Base-by-base conservation (phyloP, 2,888 invertebrate species). In the Campoplex nolae region DNA sequence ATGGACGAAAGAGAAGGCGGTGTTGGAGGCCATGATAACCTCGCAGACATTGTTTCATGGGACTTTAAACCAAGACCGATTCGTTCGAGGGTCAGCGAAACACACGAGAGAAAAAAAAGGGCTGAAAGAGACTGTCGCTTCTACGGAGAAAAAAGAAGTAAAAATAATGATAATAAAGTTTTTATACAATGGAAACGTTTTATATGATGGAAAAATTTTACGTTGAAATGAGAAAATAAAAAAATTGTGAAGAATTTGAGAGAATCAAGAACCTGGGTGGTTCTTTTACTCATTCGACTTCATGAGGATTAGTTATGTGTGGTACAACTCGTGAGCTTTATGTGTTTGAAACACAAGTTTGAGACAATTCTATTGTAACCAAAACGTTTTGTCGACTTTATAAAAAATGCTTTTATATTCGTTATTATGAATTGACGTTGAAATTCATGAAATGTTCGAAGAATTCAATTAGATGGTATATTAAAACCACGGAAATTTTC, bases 31-130 rank as follows among this genome's bases (percentile, higher is more conserved):
- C 77, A 74, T 78, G 86, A 84, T 78, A 78, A 75, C 84, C 81
- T 80, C 81, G 78, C 83, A 85, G 88, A 88, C 88, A 88, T 88
- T 89, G 89, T 88, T 88, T 88, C 88, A 87, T 86, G 87, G 78
- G 81, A 88, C 84, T 88, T 88, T 84, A 87, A 87, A 81, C 85
- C 78, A 62, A 85, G 85, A 83, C 77, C 87, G 83, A 88, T 88
- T 86, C 85, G 88, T 87, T 83, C 83, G 81, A 84, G 87, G 84
- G 78, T 84, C 87, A 82, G 56, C 35, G 51, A 67, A 48, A 77
- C 42, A 71, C 9, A 23, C 18, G 18, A 51, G 77, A 71, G 42
- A 54, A 51, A 32, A 23, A 73, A 35, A 18, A 71, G 45, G 35
- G 48, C 32, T 38, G 74, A 86, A 83, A 70, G 54, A 75, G 65